Evolutionary conservation across 2,113 vertebrate species (phyloP), one percentile per base, ranked within the genome.

Genomic region (Dromaius novaehollandiae): DNA sequence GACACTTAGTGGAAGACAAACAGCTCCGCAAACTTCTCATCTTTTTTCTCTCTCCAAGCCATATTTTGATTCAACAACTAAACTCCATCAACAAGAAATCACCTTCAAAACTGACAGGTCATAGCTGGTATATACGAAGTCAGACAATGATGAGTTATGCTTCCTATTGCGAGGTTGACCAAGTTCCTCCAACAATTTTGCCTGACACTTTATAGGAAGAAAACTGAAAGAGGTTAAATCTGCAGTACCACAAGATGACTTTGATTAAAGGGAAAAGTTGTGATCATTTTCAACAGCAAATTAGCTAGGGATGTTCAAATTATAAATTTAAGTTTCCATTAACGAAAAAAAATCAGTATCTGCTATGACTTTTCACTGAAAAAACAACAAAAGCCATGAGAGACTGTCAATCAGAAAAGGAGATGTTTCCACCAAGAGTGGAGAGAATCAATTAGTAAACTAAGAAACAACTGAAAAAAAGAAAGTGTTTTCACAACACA

Each of bases 11-110:
- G 20, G 13, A 50, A 1, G 0, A 34, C 2, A 7, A 90, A 68
- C 4, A 36, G 17, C 11, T 28, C 13, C 2, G 4, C 11, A 65
- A 58, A 13, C 3, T 70, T 34, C 64, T 1, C 0, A 30, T 19
- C 3, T 44, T 88, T 48, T 46, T 79, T 36, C 32, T 79, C 42
- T 32, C 75, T 82, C 28, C 15, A 76, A 82, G 42, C 9, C 28
- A 34, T 55, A 38, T 60, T 89, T 66, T 86, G 25, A 40, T n/a
- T 61, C 75, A 85, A 85, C 91, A 90, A 25, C 53, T 36, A 65
- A 64, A 86, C 56, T 68, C 11, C 40, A 21, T 19, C 30, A 79
- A 46, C 13, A 68, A 38, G 8, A 85, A 82, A 65, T 12, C 53
- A 68, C n/a, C 6, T 60, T 86, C 63, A 61, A 70, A 83, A 92